Evolutionary conservation across 2,113 vertebrate genomes (phyloP), one percentile per base, ranked within the genome.

Genomic region (Heloderma charlesbogerti): DNA sequence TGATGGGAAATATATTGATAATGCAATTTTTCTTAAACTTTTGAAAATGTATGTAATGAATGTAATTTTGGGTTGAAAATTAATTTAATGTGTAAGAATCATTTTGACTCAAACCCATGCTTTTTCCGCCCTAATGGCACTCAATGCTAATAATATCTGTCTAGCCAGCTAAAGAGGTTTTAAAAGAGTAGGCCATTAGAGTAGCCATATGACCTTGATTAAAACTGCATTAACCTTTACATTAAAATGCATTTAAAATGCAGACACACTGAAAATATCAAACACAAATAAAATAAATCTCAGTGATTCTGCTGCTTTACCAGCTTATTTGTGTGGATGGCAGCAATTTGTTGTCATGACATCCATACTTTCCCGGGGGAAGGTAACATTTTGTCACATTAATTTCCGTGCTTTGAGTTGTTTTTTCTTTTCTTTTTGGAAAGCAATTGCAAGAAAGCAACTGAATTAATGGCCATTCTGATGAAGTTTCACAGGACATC

Each of bases 1-100:
- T 96, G 97, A 97, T 97, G 96, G 95, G 96, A 96, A 97, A 97
- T 96, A 93, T 95, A 97, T 97, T 95, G 97, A 97, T 96, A 94
- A 96, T 95, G 83, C 92, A 93, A 94, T 97, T 94, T 97, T 97
- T 97, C 96, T 97, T 83, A 72, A 79, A 85, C 27, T 79, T 95
- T 94, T 89, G 92, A 97, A 96, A 96, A 95, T 84, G 78, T 77
- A 88, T 74, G 93, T 94, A 95, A 96, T 95, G 89, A 97, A 96
- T 93, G 91, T 95, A 96, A 93, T 96, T 97, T 97, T 96, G 94
- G 92, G 96, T 96, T 96, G 95, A 97, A 96, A 97, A 97, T 97
- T 97, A 97, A 97, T 96, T 97, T 96, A 94, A 74, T 77, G 93
- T 94, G 4, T 84, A 95, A 95, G 94, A 95, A 96, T 94, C 43